Conservation (phyloP, 2,888 invertebrate species). For the Agrochola circellaris region DNA sequence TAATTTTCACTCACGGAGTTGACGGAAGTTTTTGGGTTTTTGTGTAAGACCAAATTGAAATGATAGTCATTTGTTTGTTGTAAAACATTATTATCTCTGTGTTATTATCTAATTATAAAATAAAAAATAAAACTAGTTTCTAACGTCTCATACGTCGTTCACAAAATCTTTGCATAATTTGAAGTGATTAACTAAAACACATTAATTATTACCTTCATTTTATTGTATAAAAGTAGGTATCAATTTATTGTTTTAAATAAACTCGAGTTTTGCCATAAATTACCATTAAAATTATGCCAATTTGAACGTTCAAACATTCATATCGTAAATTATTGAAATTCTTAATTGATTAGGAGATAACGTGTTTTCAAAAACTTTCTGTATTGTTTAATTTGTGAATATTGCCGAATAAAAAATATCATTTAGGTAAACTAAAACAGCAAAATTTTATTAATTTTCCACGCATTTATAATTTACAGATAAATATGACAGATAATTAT, state of each 20-base stretch:
- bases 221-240: slow-evolving; percentile 30
- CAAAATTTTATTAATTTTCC: slow-evolving; percentile 31
- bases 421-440: slow-evolving; percentile 15
- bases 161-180: slow-evolving; percentile 37
- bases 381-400: slow-evolving; percentile 30
- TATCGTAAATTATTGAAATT: slow-evolving; percentile 20
- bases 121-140: slow-evolving; percentile 17
- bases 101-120: neutral
- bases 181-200: slow-evolving; percentile 33
- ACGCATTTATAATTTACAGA: slow-evolving; percentile 43
- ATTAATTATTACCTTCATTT: slow-evolving; percentile 40
- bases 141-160: slow-evolving; percentile 30
- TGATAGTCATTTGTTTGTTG: neutral
- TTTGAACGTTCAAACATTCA: slow-evolving; percentile 37
- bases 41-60: neutral
- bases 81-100: neutral
- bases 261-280: slow-evolving; percentile 38
- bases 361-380: slow-evolving; percentile 38
- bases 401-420: slow-evolving; percentile 16
- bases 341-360: slow-evolving; percentile 34
- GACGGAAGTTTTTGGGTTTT: neutral
- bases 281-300: slow-evolving; percentile 36
- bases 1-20: neutral
- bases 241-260: slow-evolving; percentile 49
- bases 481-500: slow-evolving; percentile 39